Conservation (phyloP, 2,113 vertebrate genomes). For the Clarias gariepinus region DNA sequence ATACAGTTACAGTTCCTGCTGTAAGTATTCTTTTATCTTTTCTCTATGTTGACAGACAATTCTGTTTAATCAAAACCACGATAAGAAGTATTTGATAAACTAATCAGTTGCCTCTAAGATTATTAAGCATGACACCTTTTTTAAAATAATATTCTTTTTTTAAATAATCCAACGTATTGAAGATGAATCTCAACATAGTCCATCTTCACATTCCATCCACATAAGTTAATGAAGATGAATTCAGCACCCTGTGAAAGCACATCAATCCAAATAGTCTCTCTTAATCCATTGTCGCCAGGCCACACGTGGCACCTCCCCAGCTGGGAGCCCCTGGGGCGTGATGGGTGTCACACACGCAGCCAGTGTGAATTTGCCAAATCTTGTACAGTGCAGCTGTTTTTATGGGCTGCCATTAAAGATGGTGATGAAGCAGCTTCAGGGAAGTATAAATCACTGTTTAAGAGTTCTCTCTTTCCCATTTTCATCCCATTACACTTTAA, state of each 20-base stretch:
- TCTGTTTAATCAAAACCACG: background rate
- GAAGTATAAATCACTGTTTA: background rate
- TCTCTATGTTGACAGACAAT: background rate
- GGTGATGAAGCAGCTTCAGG: constrained; percentile 17
- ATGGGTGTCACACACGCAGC: background rate
- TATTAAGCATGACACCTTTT: background rate
- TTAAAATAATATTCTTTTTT: too few relatives aligned
- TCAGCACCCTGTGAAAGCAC: constrained; percentile 46
- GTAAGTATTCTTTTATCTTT: background rate
- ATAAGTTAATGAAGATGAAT: constrained; percentile 52
- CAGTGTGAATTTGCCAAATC: constrained; percentile 7
- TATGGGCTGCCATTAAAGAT: constrained; percentile 31
- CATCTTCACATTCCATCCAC: background rate
- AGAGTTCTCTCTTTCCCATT: background rate
- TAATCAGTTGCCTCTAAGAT: background rate
- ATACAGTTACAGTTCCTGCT: background rate
- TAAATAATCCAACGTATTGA: background rate
- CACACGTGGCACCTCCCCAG: constrained; percentile 33
- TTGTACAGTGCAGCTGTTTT: constrained; percentile 16
- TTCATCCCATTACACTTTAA: constrained; percentile 19
- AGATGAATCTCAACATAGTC: background rate
- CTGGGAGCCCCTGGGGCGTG: constrained; percentile 22
- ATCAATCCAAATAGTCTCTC: constrained; percentile 59
- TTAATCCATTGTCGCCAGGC: constrained; percentile 39
- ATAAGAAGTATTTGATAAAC: background rate